Conservation (phyloP, 1,140 invertebrate species). For the Sminthurinus signatus region DNA sequence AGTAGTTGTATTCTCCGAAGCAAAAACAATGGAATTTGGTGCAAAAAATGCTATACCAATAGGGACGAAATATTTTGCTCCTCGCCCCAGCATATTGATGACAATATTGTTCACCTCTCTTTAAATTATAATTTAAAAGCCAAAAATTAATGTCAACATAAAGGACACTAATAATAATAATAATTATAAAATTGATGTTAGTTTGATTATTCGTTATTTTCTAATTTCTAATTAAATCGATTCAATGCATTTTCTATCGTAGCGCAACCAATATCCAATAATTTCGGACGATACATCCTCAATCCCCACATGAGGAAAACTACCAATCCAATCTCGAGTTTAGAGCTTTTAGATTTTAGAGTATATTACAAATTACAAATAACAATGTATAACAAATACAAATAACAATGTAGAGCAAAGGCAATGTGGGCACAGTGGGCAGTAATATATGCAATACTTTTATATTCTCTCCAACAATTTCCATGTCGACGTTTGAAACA, state of each 20-base stretch:
- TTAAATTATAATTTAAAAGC: background rate
- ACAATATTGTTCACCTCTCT: background rate
- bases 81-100: background rate
- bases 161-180: background rate
- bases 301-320: no score
- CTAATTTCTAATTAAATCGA: background rate
- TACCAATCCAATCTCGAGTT: no score
- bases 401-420: no score
- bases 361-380: no score
- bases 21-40: conserved; percentile 8
- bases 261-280: no score
- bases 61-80: conserved; percentile 14
- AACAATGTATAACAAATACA: no score
- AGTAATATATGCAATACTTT: no score
- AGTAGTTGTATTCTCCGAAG: background rate
- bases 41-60: conserved; percentile 2
- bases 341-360: no score
- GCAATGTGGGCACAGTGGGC: no score
- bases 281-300: no score
- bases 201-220: background rate
- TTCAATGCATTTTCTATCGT: background rate
- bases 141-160: background rate
- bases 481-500: no score
- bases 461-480: no score
- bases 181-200: background rate